Conservation (phyloP, 2,113 vertebrate genomes). For the Spea bombifrons region DNA sequence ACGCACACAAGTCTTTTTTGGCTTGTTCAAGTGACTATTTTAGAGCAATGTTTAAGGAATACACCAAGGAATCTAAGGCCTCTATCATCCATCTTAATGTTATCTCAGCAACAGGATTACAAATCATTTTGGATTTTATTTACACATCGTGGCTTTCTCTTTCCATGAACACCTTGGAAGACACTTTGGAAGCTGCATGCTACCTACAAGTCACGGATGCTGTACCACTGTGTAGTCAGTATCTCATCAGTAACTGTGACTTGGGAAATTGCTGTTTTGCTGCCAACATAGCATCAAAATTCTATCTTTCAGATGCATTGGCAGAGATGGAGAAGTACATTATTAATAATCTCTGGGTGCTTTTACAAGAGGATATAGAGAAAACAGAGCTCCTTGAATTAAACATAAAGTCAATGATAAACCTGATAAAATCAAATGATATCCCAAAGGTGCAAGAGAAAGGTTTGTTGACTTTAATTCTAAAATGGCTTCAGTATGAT, state of each 20-base stretch:
- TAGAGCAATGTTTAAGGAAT: slow-evolving; percentile 86
- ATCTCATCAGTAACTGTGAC: slow-evolving; percentile 74
- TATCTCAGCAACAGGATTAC: slow-evolving; percentile 74
- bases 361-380: slow-evolving; percentile 63
- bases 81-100: slow-evolving; percentile 73
- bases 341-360: slow-evolving; percentile 65
- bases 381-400: slow-evolving; percentile 72
- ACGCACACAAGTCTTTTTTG: slow-evolving; percentile 84
- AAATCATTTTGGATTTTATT: slow-evolving; percentile 86
- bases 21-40: slow-evolving; percentile 94
- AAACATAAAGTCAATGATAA: slow-evolving; percentile 74
- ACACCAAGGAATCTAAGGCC: slow-evolving; percentile 76
- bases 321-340: slow-evolving; percentile 72
- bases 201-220: slow-evolving; percentile 89
- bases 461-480: slow-evolving; percentile 69
- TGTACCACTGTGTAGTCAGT: slow-evolving; percentile 78
- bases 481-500: slow-evolving; percentile 82
- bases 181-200: slow-evolving; percentile 80
- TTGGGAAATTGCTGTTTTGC: slow-evolving; percentile 80
- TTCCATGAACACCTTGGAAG: slow-evolving; percentile 76
- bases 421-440: slow-evolving; percentile 71
- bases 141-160: slow-evolving; percentile 89
- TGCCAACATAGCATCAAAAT: slow-evolving; percentile 81
- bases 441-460: slow-evolving; percentile 74
- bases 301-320: slow-evolving; percentile 69